A percentile compares a stretch with the other conserved stretches of the same genome.
Evolutionary conservation across 2,797 vertebrate genomes (phyloP).

Genomic region (Dromococcyx pavoninus): DNA sequence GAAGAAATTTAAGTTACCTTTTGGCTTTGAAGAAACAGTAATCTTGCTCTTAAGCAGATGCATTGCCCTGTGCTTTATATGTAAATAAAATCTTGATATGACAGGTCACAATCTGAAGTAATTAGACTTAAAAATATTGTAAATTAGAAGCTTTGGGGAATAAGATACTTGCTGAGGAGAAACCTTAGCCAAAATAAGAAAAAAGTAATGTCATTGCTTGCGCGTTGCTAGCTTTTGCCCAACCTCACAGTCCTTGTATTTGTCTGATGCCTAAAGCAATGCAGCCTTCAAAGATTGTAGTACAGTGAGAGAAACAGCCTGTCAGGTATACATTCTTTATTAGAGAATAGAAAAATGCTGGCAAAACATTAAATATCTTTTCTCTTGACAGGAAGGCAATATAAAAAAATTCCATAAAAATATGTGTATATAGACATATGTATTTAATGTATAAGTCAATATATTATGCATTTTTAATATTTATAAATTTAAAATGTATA

Average conservation of each 20-base stretch:
- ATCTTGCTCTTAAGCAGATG: neutral
- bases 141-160: neutral
- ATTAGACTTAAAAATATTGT: neutral
- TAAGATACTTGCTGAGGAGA: neutral
- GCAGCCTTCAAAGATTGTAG: neutral
- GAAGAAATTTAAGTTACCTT: neutral
- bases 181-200: neutral
- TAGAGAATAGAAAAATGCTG: neutral
- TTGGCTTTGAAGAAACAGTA: neutral
- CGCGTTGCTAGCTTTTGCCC: neutral
- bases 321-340: neutral
- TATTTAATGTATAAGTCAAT: neutral
- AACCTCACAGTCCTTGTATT: neutral
- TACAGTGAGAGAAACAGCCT: neutral
- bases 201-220: neutral
- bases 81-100: conserved; percentile 16
- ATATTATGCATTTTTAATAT: neutral
- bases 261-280: neutral
- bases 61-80: conserved; percentile 13
- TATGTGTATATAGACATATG: neutral
- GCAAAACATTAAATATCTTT: neutral
- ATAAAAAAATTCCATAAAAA: neutral
- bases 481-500: neutral
- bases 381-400: neutral
- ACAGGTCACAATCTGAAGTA: conserved; percentile 27